Evolutionary conservation across 1,140 invertebrate genomes (phyloP).

Genomic region (Apis florea): DNA sequence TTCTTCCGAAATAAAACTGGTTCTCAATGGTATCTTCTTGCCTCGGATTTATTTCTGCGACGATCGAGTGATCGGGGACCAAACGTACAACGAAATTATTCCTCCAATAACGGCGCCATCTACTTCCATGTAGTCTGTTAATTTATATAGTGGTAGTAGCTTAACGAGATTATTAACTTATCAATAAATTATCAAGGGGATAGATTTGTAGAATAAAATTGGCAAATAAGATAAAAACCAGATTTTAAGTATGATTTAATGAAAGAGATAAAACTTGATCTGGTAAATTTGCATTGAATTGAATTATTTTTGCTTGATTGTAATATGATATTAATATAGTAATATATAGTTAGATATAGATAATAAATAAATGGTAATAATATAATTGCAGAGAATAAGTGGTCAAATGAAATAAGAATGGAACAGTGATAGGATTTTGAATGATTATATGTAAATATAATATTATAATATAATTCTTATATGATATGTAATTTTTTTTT

Average conservation of each 20-base stretch:
- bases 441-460: not conserved
- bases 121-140: slow-evolving; percentile 73
- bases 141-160: slow-evolving; percentile 8
- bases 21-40: not conserved
- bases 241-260: not conserved
- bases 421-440: too few species aligned
- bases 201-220: not conserved
- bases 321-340: not conserved
- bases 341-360: too few species aligned
- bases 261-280: not conserved
- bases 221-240: not conserved
- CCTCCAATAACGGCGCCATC: slow-evolving; percentile 77
- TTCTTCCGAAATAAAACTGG: slow-evolving; percentile 10
- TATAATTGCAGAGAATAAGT: not conserved
- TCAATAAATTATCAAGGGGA: not conserved
- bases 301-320: not conserved
- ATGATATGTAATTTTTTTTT: not conserved
- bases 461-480: not conserved
- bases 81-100: slow-evolving; percentile 75
- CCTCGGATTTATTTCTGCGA: not conserved
- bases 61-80: slow-evolving; percentile 61
- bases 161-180: slow-evolving; percentile 10
- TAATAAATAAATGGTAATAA: not conserved
- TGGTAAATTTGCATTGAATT: not conserved
- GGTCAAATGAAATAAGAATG: too few species aligned